Conservation (phyloP, 2,797 vertebrate genomes). For the Falco concolor region DNA sequence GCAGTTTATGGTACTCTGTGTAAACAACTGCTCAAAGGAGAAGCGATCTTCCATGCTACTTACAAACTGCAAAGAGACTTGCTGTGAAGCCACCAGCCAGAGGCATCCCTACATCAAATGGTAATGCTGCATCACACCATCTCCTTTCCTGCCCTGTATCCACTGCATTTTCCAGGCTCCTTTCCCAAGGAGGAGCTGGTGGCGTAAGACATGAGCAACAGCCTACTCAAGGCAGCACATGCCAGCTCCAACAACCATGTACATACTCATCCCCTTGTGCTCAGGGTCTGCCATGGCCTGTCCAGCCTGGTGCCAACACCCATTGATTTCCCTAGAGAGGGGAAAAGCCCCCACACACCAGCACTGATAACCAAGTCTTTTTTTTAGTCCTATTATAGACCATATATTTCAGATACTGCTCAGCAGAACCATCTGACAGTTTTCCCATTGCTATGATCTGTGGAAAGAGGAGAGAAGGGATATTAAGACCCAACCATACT, state of each 20-base stretch:
- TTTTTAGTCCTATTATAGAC: background rate
- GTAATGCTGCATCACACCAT: background rate
- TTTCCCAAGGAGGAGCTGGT: background rate
- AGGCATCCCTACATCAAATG: too few relatives aligned
- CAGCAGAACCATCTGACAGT: background rate
- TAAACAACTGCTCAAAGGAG: background rate
- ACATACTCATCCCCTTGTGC: background rate
- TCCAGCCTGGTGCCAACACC: background rate
- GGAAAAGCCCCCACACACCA: fast-evolving
- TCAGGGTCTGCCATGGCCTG: background rate
- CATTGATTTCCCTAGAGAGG: background rate
- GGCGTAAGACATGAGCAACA: background rate
- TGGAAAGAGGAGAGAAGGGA: background rate
- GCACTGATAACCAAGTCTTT: background rate
- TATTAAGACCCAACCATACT: background rate
- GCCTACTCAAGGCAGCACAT: background rate
- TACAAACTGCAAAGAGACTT: too few relatives aligned
- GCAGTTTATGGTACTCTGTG: background rate
- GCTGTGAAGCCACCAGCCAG: background rate
- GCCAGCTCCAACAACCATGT: background rate
- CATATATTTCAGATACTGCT: background rate
- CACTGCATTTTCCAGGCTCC: background rate
- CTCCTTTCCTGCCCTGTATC: background rate
- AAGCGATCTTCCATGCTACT: background rate
- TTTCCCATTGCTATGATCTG: background rate